Evolutionary conservation across 2,888 invertebrate genomes (phyloP), one percentile per base, ranked within the genome.

Genomic region (Melinopterus prodromus): DNA sequence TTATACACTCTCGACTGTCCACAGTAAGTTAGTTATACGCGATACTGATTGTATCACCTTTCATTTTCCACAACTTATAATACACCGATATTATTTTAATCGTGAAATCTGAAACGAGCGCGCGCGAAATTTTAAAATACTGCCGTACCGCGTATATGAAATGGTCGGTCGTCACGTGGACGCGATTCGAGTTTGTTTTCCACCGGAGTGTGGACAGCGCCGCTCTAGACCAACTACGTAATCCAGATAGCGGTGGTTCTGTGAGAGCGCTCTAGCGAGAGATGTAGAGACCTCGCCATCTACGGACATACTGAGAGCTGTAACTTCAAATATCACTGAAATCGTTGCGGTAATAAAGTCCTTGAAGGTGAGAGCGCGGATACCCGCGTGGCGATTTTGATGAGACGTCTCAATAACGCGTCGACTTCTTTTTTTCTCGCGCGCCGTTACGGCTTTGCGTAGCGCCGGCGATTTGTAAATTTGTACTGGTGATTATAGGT

Each of bases 61-160:
- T 78, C 78, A 78, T 78, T 78, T 78, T 78, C 78, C 75, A 36
- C 76, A 70, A 70, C 75, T 12, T 72, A 77, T 38, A 76, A 6
- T 74, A 76, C 38, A 16, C 77, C 77, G 71, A 26, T 26, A 26
- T 26, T 26, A 26, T 26, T 26, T 26, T 26, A 26, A 26, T 26
- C 26, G 26, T 26, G 26, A 26, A 26, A 26, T 26, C 26, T 26
- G 26, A 26, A 26, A 26, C 26, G 26, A 26, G 26, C 26, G 26
- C 26, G 26, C 26, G 26, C 26, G 26, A 26, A 26, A 26, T 26
- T 26, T 26, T 26, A 26, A 26, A 26, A 26, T 2, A 26, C 26
- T 26, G 2, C 3, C 26, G 26, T 26, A 26, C 26, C 26, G 26
- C 26, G 26, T 26, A 26, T 3, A 26, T 3, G 26, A 26, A 26